Evolutionary conservation across 2,888 invertebrate genomes (phyloP).

Genomic region (Amiota minor): DNA sequence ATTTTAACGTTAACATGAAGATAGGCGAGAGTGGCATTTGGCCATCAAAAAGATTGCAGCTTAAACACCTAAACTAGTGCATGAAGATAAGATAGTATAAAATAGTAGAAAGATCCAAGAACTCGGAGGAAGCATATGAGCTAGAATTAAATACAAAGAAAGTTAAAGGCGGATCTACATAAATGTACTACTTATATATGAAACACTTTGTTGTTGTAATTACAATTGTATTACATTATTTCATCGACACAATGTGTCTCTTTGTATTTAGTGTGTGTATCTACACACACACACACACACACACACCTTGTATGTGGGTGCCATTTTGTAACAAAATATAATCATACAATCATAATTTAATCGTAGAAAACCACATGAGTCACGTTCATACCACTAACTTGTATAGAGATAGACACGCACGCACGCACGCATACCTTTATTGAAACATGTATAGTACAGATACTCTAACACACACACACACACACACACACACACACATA

Average conservation of each 20-base stretch:
- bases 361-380: constrained; percentile 67
- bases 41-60: no score
- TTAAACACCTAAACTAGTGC: no score
- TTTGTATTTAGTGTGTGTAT: constrained; percentile 17
- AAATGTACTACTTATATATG: no score
- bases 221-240: constrained; percentile 61
- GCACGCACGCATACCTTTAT: constrained; percentile 17
- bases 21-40: no score
- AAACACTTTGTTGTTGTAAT: constrained; percentile 34
- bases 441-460: constrained; percentile 14
- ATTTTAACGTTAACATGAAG: no score
- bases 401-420: constrained; percentile 34
- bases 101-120: no score
- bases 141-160: no score
- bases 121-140: no score
- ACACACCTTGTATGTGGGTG: constrained; percentile 39
- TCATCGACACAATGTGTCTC: constrained; percentile 59
- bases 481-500: constrained; percentile 27
- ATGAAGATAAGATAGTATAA: no score
- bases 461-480: constrained; percentile 30
- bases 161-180: no score
- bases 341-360: constrained; percentile 66
- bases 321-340: constrained; percentile 61
- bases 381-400: constrained; percentile 63
- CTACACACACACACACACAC: constrained; percentile 1